Percentiles rank a stretch among this genome's conserved stretches.
phyloP scores from a whole-genome alignment of 2,113 vertebrate genomes.

The Riparia riparia region DNA sequence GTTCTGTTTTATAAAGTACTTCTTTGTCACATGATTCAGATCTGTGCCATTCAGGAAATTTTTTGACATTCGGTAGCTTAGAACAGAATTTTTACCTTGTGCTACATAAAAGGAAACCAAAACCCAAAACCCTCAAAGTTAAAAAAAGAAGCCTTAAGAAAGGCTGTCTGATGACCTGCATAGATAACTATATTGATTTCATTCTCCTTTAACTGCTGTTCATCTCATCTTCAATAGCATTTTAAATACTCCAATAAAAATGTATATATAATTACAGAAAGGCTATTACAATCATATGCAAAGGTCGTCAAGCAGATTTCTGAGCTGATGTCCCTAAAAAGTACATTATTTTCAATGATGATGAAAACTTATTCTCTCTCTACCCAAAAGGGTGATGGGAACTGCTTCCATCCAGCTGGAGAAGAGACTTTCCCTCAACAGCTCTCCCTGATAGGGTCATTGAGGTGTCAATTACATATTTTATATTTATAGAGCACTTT shows the following conservation, averaged over 20 bases:
- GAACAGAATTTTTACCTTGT: neutral
- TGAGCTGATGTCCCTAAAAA: neutral
- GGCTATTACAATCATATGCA: neutral
- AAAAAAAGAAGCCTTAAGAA: neutral
- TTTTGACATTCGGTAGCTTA: neutral
- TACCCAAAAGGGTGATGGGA: neutral
- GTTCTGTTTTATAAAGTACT: neutral
- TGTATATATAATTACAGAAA: neutral
- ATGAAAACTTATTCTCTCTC: neutral
- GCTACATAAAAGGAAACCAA: neutral
- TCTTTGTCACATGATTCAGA: neutral
- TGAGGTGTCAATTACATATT: neutral
- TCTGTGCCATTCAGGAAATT: neutral
- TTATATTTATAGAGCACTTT: conserved; percentile 31
- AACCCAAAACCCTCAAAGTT: neutral
- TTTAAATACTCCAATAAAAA: neutral
- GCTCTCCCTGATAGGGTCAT: neutral
- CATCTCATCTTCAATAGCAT: neutral
- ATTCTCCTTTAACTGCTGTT: neutral
- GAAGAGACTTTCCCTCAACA: neutral
- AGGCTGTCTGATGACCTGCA: neutral
- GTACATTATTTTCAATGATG: neutral
- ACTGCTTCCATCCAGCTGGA: neutral
- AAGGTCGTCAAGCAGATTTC: neutral
- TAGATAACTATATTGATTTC: neutral